Conservation (phyloP, 2,113 vertebrate species). For the Pipra filicauda region DNA sequence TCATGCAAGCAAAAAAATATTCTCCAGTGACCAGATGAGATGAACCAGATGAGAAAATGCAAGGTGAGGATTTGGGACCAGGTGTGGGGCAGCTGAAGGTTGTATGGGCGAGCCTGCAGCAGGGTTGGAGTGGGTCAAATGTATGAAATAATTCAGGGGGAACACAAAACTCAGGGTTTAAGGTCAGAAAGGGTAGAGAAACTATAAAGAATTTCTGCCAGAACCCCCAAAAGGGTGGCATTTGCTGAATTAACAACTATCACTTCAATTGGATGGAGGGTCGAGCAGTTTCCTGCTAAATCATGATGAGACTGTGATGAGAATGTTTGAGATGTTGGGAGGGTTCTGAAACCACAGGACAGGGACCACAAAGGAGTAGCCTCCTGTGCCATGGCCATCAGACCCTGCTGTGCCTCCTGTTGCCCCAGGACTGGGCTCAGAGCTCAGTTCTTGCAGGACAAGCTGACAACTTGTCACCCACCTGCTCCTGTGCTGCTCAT, state of each 20-base stretch:
- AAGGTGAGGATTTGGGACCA: background rate
- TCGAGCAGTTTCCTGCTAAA: background rate
- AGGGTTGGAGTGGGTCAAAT: background rate
- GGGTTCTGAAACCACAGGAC: background rate
- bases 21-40: background rate
- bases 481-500: background rate
- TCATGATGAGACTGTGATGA: no score
- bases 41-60: background rate
- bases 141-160: background rate
- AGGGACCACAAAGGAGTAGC: background rate
- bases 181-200: background rate
- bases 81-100: background rate
- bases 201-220: background rate
- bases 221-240: background rate
- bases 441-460: background rate
- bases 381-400: background rate
- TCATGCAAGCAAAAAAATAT: background rate
- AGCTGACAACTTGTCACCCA: background rate
- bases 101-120: background rate
- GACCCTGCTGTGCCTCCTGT: background rate
- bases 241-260: background rate
- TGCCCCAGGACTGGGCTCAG: accelerated
- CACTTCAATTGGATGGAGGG: background rate
- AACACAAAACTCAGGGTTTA: background rate
- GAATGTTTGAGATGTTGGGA: background rate